A percentile compares a stretch with the other conserved stretches of the same genome.
phyloP scores from a whole-genome alignment of 1,140 invertebrate genomes.

The Trichoplusia ni region DNA sequence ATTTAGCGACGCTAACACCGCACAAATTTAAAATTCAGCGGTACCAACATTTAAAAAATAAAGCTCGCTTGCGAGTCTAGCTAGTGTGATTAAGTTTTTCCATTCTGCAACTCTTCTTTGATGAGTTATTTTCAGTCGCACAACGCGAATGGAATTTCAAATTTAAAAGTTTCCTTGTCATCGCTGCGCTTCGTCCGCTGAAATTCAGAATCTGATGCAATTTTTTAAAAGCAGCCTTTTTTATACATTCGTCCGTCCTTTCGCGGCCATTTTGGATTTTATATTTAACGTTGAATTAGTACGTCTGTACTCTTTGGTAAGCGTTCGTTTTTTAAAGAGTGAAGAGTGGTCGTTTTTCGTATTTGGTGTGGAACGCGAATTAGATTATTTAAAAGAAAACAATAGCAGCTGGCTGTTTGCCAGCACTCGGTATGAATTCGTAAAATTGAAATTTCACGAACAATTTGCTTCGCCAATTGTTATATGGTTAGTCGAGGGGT shows the following conservation, averaged over 20 bases:
- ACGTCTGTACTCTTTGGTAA: not conserved
- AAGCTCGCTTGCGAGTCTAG: constrained; percentile 3
- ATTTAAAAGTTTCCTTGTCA: constrained; percentile 33
- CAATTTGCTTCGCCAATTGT: constrained; percentile 22
- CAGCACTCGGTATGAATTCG: constrained; percentile 15
- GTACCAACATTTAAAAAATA: constrained; percentile 8
- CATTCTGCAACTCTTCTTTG: constrained; percentile 28
- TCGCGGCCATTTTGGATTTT: not conserved
- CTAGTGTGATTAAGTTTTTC: constrained; percentile 31
- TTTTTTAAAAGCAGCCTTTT: constrained; percentile 21
- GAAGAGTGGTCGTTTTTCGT: no score
- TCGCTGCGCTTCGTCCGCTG: constrained; percentile 1
- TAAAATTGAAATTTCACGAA: constrained; percentile 25
- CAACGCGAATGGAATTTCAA: constrained; percentile 31
- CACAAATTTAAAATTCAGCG: constrained; percentile 3
- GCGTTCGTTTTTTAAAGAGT: no score
- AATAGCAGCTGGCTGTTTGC: constrained; percentile 16
- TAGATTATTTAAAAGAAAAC: constrained; percentile 31
- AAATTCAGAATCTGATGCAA: constrained; percentile 28
- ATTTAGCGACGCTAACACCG: not conserved
- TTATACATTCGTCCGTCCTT: constrained; percentile 19
- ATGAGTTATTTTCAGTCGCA: constrained; percentile 32
- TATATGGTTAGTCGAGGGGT: constrained; percentile 16
- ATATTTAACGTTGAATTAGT: constrained; percentile 26
- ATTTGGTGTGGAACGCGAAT: constrained; percentile 1